A percentile compares a stretch with the other conserved stretches of the same genome.
Conservation (phyloP, 2,888 invertebrate genomes). For the Tricholauxania praeusta region DNA sequence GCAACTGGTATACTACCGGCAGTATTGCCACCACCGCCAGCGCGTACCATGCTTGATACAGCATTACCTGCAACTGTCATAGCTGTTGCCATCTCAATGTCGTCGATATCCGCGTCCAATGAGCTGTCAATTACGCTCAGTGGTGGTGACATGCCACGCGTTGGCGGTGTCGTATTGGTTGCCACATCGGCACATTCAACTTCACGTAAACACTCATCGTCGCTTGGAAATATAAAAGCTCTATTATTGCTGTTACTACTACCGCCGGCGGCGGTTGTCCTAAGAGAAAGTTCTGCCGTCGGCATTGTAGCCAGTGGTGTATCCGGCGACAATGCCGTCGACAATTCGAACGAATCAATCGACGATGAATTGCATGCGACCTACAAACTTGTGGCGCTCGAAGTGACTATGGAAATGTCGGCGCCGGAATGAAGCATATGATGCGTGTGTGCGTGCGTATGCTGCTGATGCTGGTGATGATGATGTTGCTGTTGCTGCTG, state of each 20-base stretch:
- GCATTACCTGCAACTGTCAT: neutral
- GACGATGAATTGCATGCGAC: constrained; percentile 62
- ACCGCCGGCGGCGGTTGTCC: constrained; percentile 30
- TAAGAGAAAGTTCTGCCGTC: constrained; percentile 50
- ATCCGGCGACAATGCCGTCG: constrained; percentile 53
- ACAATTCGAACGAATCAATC: constrained; percentile 53
- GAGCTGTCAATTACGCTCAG: neutral
- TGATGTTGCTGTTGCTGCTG: constrained; percentile 64
- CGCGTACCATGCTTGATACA: neutral
- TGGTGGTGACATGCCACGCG: neutral
- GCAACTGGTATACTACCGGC: constrained; percentile 45
- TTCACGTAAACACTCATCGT: constrained; percentile 19
- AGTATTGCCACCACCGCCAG: neutral
- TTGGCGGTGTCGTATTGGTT: constrained; percentile 43
- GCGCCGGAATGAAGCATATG: constrained; percentile 65
- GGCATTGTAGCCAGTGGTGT: constrained; percentile 58
- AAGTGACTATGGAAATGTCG: constrained; percentile 65
- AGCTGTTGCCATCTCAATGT: neutral
- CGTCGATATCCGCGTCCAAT: neutral
- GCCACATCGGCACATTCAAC: constrained; percentile 26
- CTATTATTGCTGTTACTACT: constrained; percentile 36
- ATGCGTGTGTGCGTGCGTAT: constrained; percentile 55
- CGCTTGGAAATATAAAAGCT: constrained; percentile 35
- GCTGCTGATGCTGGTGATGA: constrained; percentile 69
- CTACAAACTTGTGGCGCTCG: constrained; percentile 68